These are phyloP conservation scores for Euborellia annulipes DNA, from an alignment of 1,140 invertebrate genomes.

Conservation along the genomic window DNA sequence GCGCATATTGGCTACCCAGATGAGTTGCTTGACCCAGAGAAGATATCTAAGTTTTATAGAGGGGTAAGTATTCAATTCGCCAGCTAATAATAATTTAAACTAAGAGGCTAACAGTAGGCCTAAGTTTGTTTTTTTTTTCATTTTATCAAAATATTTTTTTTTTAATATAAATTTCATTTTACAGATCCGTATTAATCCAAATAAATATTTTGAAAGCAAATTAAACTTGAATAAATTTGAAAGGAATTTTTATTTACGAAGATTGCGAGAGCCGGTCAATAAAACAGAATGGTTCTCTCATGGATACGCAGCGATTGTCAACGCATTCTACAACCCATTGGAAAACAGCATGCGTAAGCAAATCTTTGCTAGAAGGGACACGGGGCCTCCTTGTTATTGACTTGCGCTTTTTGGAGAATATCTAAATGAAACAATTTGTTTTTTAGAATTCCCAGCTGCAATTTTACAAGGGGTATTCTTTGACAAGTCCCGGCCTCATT, in stretches of 20 bases:
- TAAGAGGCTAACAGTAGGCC: conserved; percentile 18
- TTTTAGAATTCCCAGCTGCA: conserved; percentile 53
- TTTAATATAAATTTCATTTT: conserved; percentile 15
- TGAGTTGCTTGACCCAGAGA: no score
- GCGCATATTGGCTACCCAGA: no score
- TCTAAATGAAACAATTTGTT: background rate
- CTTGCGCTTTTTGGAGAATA: background rate
- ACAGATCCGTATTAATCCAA: conserved; percentile 35
- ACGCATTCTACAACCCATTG: conserved; percentile 8
- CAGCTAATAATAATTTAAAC: conserved; percentile 4
- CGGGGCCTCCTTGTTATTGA: background rate
- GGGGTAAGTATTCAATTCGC: no score
- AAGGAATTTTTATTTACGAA: conserved; percentile 22
- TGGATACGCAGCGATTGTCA: conserved; percentile 5
- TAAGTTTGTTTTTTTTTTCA: conserved; percentile 8
- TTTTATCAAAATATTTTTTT: no score
- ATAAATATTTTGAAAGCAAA: conserved; percentile 38
- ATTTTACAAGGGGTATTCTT: no score
- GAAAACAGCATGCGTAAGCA: conserved; percentile 5
- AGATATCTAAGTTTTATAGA: no score
- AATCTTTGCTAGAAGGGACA: background rate
- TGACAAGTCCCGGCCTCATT: no score
- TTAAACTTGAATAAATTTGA: conserved; percentile 42
- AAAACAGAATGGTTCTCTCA: conserved; percentile 14
- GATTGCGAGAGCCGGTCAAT: conserved; percentile 10